Base-by-base conservation (phyloP, 2,888 invertebrate species). In the Exephanes ischioxanthus region DNA sequence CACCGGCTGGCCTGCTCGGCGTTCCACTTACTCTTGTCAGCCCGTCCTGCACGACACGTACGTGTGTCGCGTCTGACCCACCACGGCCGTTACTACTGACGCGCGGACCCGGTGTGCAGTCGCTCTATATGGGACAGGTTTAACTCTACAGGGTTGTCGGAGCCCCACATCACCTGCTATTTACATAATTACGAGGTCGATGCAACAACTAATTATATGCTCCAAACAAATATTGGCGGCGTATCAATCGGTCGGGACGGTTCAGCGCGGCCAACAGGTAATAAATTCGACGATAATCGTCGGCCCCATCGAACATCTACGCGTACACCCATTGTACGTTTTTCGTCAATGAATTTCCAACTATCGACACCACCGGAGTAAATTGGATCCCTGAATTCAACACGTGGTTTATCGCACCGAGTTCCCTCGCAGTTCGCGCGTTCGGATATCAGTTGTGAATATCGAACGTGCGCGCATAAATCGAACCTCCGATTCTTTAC, bases 201-300 rank as follows among this genome's bases (percentile, higher is more conserved):
- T 80, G 67, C 58, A 58, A 77, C 80, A 63, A 68, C 84, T 87
- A 87, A 87, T 87, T 86, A 84, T 85, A 79, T 85, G 82, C 82
- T 79, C 82, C 82, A 72, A 76, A 80, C 85, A 80, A 85, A 84
- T 79, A 84, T 84, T 80, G 84, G 79, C 79, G 76, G 83, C 70
- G 63, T 83, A 84, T 87, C 77, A 82, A 82, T 68, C 83, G 63
- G 77, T 80, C 80, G 58, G 61, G 70, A 30, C 76, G 76, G 79
- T 78, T 80, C 58, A 48, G 55, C 53, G 19, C 75, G 58, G 33
- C n/a, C 66, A 48, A 53, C 70, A 48, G 11, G 58, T 72, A 51
- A 85, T 85, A 81, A 82, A 82, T 75, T 85, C 26, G 70, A n/a
- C 77, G 45, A 73, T 67, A 71, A 53, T 53, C 30, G 16, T 19